Evolutionary conservation across 2,113 vertebrate species (phyloP).

Genomic region (Oophaga pumilio): DNA sequence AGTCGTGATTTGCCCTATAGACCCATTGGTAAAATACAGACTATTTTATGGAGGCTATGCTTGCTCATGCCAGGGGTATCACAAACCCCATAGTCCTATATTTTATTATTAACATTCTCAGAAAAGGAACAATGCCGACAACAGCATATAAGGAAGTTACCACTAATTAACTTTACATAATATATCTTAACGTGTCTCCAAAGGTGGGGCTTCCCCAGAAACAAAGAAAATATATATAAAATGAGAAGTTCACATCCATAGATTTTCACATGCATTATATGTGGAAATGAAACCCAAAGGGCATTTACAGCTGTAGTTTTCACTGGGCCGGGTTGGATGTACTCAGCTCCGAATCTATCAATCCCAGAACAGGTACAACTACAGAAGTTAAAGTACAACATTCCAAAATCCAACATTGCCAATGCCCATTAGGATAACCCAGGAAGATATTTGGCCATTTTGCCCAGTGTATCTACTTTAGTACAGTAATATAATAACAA

Average conservation of each 20-base stretch:
- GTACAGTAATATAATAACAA: not conserved
- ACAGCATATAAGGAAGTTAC: not conserved
- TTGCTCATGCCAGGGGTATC: not conserved
- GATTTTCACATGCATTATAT: not conserved
- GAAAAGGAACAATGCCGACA: not conserved
- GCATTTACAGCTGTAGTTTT: not conserved
- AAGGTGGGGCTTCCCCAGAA: not conserved
- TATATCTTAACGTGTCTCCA: not conserved
- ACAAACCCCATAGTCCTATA: not conserved
- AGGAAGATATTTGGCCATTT: not conserved
- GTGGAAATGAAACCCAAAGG: not conserved
- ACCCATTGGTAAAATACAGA: not conserved
- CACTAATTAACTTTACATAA: not conserved
- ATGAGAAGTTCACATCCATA: not conserved
- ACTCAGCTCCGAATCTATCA: not conserved
- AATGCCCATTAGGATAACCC: not conserved
- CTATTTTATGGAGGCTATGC: not conserved
- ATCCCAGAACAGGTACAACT: not conserved
- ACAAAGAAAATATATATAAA: not conserved
- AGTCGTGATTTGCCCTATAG: not conserved
- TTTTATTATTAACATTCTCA: not conserved
- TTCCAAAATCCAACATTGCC: not conserved
- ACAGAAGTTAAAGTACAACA: not conserved
- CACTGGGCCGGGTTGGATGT: not conserved
- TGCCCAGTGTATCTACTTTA: not conserved